Base-by-base conservation (phyloP, 2,797 vertebrate genomes). In the Coilia nasus region DNA sequence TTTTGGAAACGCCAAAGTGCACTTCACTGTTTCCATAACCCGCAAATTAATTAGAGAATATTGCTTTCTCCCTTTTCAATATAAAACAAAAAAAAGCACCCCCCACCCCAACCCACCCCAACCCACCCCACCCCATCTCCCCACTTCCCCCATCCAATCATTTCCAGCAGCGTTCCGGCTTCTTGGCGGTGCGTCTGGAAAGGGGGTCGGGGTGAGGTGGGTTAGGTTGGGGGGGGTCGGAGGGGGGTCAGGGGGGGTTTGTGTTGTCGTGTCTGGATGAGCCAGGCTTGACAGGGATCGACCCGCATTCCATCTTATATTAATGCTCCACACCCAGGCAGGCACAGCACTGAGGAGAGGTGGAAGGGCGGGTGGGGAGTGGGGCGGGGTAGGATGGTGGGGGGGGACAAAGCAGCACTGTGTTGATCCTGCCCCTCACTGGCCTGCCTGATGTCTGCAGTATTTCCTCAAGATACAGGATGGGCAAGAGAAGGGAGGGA, bases 81-180 rank as follows among this genome's bases (percentile, higher is more conserved):
- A 90, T 91, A 93, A 92, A 90, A 92, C 64, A 89, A 93, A 92
- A 86, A 80, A 88, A 86, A 17, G 5, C 35, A 2, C 35, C 89
- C 85, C 80, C 86, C 88, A 3, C 35, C 82, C 47, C 67, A 35
- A n/a, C 82, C 47, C 67, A 35, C 85, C 80, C 86, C 88, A 3
- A 28, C 82, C 47, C 67, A 35, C 85, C 80, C 86, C 88, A 3
- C 35, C 82, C 47, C 67, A 35, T n/a, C n/a, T n/a, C n/a, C n/a
- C 67, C 28, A 31, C 67, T 3, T 4, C 4, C 31, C 14, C 67
- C 3, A 35, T 35, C 67, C 67, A 75, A 31, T 75, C 28, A 35
- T 35, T 31, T 75, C 67, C 67, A 31, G 67, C 67, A 71, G 25
- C 15, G 64, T 71, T 71, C 11, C 1, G 23, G 62, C 23, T 67